phyloP scores from a whole-genome alignment of 2,113 vertebrate species.

The Anoura caudifer region DNA sequence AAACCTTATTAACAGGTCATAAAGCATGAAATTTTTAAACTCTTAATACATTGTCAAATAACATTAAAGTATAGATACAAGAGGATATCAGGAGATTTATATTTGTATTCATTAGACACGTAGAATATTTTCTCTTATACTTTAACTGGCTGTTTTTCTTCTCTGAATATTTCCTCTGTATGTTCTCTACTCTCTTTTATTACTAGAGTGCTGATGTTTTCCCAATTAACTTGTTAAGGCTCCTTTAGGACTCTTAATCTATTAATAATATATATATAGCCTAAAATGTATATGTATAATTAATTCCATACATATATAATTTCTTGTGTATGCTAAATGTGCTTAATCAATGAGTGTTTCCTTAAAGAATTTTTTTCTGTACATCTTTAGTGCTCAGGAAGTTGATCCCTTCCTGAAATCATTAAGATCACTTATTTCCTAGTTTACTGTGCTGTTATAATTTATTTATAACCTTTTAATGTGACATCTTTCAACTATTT shows the following conservation, averaged over 20 bases:
- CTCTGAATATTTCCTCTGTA: neutral
- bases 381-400: neutral
- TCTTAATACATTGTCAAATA: neutral
- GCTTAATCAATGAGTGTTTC: no score
- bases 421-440: neutral
- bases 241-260: neutral
- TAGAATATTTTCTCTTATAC: neutral
- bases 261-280: neutral
- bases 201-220: neutral
- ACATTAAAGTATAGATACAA: neutral
- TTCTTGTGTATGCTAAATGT: neutral
- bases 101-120: neutral
- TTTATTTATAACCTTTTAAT: neutral
- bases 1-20: neutral
- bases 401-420: neutral
- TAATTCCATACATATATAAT: neutral
- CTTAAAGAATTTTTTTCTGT: neutral
- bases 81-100: neutral
- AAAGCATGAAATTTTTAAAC: neutral
- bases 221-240: neutral
- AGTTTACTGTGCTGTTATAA: neutral
- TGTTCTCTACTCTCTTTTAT: neutral
- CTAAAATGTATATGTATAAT: no score
- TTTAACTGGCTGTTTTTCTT: neutral
- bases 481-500: neutral